Evolutionary conservation across 1,140 invertebrate species (phyloP).

Genomic region (Polyergus mexicanus): DNA sequence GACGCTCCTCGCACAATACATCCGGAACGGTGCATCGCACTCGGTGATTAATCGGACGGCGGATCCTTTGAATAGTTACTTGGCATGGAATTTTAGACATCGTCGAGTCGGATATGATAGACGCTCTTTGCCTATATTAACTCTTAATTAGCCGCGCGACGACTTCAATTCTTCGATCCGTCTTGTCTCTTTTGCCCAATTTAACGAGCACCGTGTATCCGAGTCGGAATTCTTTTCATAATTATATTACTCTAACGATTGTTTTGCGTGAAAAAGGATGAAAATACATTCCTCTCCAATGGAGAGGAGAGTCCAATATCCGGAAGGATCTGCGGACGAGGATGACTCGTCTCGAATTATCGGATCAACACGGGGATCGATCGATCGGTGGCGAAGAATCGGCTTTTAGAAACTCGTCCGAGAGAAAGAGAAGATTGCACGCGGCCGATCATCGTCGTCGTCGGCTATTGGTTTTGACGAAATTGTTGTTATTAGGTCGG

Average conservation of each 20-base stretch:
- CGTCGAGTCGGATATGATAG: neutral
- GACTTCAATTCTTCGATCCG: neutral
- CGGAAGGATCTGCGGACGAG: neutral
- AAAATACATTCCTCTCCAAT: no score
- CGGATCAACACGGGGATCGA: neutral
- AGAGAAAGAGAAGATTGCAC: slow-evolving; percentile 52
- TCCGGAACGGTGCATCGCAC: slow-evolving; percentile 34
- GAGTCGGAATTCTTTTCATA: neutral
- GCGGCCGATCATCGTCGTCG: slow-evolving; percentile 61
- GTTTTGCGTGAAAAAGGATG: no score
- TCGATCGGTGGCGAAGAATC: slow-evolving; percentile 31
- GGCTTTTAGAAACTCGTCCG: slow-evolving; percentile 48
- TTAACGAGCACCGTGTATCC: no score
- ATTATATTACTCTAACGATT: no score
- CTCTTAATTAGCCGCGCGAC: slow-evolving; percentile 45
- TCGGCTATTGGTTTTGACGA: slow-evolving; percentile 75
- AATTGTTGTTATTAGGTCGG: slow-evolving; percentile 78
- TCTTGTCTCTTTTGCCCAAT: neutral
- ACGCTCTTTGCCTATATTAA: slow-evolving; percentile 14
- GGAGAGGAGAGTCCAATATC: neutral
- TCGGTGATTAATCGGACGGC: slow-evolving; percentile 45
- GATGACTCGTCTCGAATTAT: slow-evolving; percentile 11
- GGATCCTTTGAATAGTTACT: slow-evolving; percentile 24
- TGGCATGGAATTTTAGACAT: slow-evolving; percentile 22
- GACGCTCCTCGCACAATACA: slow-evolving; percentile 31